A percentile compares a stretch with the other conserved stretches of the same genome.
Conservation (phyloP, 1,140 invertebrate genomes). For the Plodia interpunctella region DNA sequence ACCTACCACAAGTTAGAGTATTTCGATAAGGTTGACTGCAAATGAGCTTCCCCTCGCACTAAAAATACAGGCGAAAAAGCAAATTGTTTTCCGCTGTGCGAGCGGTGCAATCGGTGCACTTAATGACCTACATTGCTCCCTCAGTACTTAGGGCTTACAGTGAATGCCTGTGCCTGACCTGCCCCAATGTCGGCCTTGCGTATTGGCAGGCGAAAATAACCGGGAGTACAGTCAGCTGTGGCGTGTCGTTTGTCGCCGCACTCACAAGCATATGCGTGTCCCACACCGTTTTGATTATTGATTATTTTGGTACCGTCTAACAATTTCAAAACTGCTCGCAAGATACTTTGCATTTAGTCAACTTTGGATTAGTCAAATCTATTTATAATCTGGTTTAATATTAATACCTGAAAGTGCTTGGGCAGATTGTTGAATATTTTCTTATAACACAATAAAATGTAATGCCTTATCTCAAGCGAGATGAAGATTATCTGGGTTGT, state of each 20-base stretch:
- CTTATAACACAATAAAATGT: not conserved
- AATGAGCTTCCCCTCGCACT: constrained; percentile 31
- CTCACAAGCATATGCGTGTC: constrained; percentile 44
- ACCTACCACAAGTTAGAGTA: constrained; percentile 53
- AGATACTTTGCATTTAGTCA: no score
- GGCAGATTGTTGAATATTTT: no score
- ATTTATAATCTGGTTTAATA: not conserved
- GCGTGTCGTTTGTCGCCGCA: constrained; percentile 29
- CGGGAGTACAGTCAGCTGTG: constrained; percentile 53
- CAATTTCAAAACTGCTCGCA: no score
- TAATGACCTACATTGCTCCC: constrained; percentile 69
- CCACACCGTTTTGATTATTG: constrained; percentile 16
- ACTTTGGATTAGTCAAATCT: no score
- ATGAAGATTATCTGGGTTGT: not conserved
- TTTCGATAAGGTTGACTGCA: constrained; percentile 42
- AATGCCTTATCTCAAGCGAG: not conserved
- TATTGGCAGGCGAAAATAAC: constrained; percentile 54
- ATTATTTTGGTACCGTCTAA: constrained; percentile 7
- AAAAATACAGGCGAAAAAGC: constrained; percentile 33
- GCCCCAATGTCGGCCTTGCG: constrained; percentile 52
- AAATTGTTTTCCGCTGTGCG: constrained; percentile 49
- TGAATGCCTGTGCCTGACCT: constrained; percentile 69
- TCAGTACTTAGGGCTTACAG: constrained; percentile 66
- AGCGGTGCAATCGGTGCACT: constrained; percentile 46
- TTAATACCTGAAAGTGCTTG: no score